Percentiles rank a stretch among this genome's conserved stretches.
phyloP scores from a whole-genome alignment of 37 sponge, comb jelly and placozoan genomes.

The Axinella damicornis region DNA sequence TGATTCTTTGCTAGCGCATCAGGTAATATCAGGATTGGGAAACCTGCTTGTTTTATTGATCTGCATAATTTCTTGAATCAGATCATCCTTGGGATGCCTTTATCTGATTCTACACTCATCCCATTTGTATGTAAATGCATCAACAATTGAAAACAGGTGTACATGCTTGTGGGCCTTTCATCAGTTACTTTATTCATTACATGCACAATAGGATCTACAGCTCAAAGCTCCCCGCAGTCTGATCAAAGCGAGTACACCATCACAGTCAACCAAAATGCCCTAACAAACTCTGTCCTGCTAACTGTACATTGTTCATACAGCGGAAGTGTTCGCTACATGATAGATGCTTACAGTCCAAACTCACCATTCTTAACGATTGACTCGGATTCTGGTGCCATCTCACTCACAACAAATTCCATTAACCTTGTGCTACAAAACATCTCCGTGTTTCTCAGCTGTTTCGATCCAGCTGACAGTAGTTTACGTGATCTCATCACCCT shows the following conservation, averaged over 20 bases:
- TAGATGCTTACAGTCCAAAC: not conserved
- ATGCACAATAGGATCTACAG: not conserved
- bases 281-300: not conserved
- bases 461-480: not conserved
- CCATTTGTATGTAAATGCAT: no score
- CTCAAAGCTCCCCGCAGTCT: not conserved
- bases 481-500: not conserved
- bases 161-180: no score
- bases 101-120: no score
- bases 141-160: no score
- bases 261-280: constrained; percentile 27
- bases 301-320: constrained; percentile 4
- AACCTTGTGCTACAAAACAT: not conserved
- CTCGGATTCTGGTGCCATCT: not conserved
- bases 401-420: constrained; percentile 4
- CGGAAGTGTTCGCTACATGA: not conserved
- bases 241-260: not conserved
- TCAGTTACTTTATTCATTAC: no score
- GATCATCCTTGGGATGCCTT: no score
- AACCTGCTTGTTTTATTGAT: no score
- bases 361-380: not conserved
- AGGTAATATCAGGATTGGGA: no score
- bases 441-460: not conserved
- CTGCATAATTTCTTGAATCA: no score
- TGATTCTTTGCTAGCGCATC: no score